Percentiles rank a stretch among this genome's conserved stretches.
phyloP scores from a whole-genome alignment of 2,797 vertebrate species.

The Hyperoplus immaculatus region DNA sequence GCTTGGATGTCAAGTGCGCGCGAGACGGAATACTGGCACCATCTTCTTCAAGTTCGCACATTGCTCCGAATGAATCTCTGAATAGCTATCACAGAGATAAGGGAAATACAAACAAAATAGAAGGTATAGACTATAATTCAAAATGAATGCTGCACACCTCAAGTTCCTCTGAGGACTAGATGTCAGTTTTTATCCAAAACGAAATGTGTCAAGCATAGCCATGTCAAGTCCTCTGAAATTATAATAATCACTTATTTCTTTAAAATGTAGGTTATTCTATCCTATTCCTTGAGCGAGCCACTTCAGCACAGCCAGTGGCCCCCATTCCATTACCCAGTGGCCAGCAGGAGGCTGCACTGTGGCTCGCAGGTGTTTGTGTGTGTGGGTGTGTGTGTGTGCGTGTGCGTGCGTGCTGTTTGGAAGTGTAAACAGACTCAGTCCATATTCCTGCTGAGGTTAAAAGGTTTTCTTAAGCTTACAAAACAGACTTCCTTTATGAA shows the following conservation, averaged over 20 bases:
- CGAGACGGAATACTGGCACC: conserved; percentile 69
- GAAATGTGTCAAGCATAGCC: not conserved
- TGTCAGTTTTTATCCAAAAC: not conserved
- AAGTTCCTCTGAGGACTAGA: conserved; percentile 21
- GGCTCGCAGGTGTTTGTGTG: conserved; percentile 13
- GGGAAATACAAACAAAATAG: not conserved
- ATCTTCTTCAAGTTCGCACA: conserved; percentile 47
- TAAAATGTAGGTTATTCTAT: not conserved
- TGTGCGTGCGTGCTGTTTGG: not conserved
- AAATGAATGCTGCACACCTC: not conserved
- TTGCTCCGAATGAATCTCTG: conserved; percentile 36
- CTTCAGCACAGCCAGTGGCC: not conserved
- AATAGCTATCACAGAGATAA: not conserved
- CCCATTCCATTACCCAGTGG: not conserved
- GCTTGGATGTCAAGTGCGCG: conserved; percentile 72
- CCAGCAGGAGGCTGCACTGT: not conserved
- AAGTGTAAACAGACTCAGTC: conserved; percentile 19
- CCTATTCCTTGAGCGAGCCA: conserved; percentile 11
- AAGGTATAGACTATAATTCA: not conserved
- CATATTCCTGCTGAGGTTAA: conserved; percentile 5
- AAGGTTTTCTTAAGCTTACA: not conserved
- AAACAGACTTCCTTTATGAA: conserved; percentile 12
- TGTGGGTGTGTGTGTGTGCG: not conserved
- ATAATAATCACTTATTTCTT: not conserved
- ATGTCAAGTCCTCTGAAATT: not conserved